Evolutionary conservation across 2,888 invertebrate genomes (phyloP), one percentile per base, ranked within the genome.

Genomic region (Drosophila koepferae): DNA sequence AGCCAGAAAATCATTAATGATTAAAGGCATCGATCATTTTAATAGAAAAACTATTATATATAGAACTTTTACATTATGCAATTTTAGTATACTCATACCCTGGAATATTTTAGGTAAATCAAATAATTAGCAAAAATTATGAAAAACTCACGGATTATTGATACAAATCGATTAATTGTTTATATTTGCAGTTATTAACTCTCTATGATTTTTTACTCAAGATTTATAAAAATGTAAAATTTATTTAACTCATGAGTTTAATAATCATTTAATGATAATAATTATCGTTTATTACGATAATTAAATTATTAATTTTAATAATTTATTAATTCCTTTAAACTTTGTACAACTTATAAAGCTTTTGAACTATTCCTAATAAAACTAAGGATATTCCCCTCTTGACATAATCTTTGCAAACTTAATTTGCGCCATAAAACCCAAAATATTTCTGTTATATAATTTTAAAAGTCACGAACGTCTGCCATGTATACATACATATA

Each of bases 401-500:
- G 28, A 23, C 23, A 36, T 46, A 58, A 12, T n/a, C n/a, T 9
- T 23, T 10, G 34, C n/a, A 14, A 55, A 51, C 18, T 44, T 9
- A 16, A 41, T 49, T 44, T 41, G 38, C 41, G 12, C 31, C 10
- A 53, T 23, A 48, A 41, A 55, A 16, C n/a, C 16, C 36, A 20
- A 48, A 40, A 23, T 9, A 67, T 14, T 31, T n/a, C 9, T 28
- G 5, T 28, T 55, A 28, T 36, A 16, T 62, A 43, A 14, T 41
- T 18, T 41, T 36, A 41, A 41, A 56, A 63, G 20, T 43, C 41
- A 20, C 59, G 10, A 55, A 46, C 18, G 41, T 31, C 31, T 46
- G 44, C 38, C 16, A 59, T 43, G 20, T 61, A 41, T 66, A 18
- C 51, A 16, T 23, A 36, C 28, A 23, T 28, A 51, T 46, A n/a